Base-by-base conservation (phyloP, 2,888 invertebrate species). In the Scelioninae gen. 2 region DNA sequence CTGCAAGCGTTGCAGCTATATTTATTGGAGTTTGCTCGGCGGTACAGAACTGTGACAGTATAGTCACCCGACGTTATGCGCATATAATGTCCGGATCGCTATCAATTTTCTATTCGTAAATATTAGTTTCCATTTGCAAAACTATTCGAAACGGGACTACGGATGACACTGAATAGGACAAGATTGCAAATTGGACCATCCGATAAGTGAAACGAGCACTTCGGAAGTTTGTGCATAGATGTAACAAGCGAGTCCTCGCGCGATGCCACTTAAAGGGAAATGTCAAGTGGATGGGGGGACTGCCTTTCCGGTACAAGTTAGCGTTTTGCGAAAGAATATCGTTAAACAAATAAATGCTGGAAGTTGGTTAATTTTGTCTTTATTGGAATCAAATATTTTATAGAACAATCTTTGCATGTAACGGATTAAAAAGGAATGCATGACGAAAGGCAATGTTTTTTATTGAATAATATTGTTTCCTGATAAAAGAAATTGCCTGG, bases 101-200 rank as follows among this genome's bases (percentile, higher is more conserved):
- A 67, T 67, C 57, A 50, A 31, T 57, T 57, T 57, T 50, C 41
- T 57, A 67, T 57, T 37, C 15, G 57, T 33, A 33, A 45, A 50
- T 52, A 67, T n/a, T n/a, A n/a, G n/a, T n/a, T n/a, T n/a, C n/a
- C 19, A 58, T 45, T 64, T 67, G n/a, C n/a, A 65, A 75, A 77
- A 75, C 75, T 74, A 75, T 77, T 75, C 74, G 60, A 25, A 39
- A 65, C 70, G 74, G 73, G 74, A 74, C 73, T 73, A 58, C 57
- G 72, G 70, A 69, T 72, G 76, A 64, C 74, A 70, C 33, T 63
- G 48, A 43, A 33, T 50, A 31, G 22, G n/a, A 35, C 43, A 67
- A 76, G 64, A 68, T 50, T 58, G 52, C 11, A 35, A 77, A 77
- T 74, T 76, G 70, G 76, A 75, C 64, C 74, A 77, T 77, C 77